Base-by-base conservation (phyloP, 2,797 vertebrate species). In the Enteromius afrohamiltoni region DNA sequence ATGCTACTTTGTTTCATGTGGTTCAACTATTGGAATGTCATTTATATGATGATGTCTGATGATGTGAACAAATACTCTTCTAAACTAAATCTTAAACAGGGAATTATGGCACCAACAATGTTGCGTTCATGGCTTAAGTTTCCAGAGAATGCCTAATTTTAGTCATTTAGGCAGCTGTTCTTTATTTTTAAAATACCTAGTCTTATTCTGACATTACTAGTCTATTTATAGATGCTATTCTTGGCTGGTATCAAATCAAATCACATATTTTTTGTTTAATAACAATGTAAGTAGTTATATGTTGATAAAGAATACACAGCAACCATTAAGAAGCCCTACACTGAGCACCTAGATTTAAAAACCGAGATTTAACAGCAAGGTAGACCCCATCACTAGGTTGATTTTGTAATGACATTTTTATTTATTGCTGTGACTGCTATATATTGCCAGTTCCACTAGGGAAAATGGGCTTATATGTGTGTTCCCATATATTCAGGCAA, bases 401-500 rank as follows among this genome's bases (percentile, higher is more conserved):
- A 45, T 47, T 47, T 49, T 26, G 42, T 29, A 29, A 29, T 62
- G 14, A 29, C 16, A 29, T 8, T 71, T n/a, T 26, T 64, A 62
- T 77, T 45, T 77, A 64, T 62, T 2, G 6, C 9, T 45, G 21
- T 9, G 1, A 21, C 16, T 64, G 26, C 40, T 31, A 78, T 21
- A 34, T 49, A 78, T 34, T 49, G n/a, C 29, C 23, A 47, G n/a
- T 45, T 17, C 37, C 55, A 29, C 37, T 77, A 10, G 1, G 23
- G 42, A 21, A 78, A 47, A 49, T 78, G 26, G 40, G 11, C 37
- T 62, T 62, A 31, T 60, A 29, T 42, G 16, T 58, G n/a, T 68
- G 53, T 67, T 10, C 73, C 62, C 19, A 19, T 64, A 77, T 64
- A 53, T 80, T 65, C 58, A 53, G 31, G n/a, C 11, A 37, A 68